phyloP scores from a whole-genome alignment of 2,888 invertebrate genomes.

The Oscheius sp. region DNA sequence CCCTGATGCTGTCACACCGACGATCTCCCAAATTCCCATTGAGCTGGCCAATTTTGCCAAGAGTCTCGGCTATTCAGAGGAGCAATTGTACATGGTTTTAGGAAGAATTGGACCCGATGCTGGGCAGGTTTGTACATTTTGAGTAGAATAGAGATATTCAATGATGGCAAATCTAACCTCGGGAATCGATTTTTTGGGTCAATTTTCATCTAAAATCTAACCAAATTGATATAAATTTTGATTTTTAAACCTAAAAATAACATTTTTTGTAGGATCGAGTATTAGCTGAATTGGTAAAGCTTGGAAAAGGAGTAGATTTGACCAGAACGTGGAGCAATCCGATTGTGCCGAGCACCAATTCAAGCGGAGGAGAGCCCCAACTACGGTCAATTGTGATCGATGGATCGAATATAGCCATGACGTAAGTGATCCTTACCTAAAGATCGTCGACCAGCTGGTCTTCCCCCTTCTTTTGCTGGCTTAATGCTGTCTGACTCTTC shows the following conservation, averaged over 20 bases:
- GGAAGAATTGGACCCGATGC: slow-evolving; percentile 82
- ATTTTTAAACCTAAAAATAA: no score
- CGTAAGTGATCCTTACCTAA: slow-evolving; percentile 74
- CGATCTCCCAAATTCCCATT: neutral
- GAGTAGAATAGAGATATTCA: no score
- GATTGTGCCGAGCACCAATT: neutral
- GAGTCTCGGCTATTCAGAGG: slow-evolving; percentile 89
- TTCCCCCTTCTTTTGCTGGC: slow-evolving; percentile 1
- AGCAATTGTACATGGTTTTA: slow-evolving; percentile 83
- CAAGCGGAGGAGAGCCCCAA: slow-evolving; percentile 4
- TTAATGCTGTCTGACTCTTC: no score
- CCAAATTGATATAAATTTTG: no score
- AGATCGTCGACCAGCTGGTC: neutral
- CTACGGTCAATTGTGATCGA: slow-evolving; percentile 85
- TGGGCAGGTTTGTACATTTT: slow-evolving; percentile 45
- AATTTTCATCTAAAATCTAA: neutral
- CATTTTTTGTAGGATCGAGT: slow-evolving; percentile 80
- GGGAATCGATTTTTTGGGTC: no score
- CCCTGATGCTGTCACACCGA: slow-evolving; percentile 23
- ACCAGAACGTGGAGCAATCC: neutral
- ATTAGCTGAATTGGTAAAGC: slow-evolving; percentile 85
- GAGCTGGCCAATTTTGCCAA: slow-evolving; percentile 86
- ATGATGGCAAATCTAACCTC: no score
- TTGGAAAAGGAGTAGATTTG: slow-evolving; percentile 72
- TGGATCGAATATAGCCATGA: slow-evolving; percentile 93